A percentile compares a stretch with the other conserved stretches of the same genome.
Conservation (phyloP, 2,113 vertebrate genomes). For the Melanostigma gelatinosum region DNA sequence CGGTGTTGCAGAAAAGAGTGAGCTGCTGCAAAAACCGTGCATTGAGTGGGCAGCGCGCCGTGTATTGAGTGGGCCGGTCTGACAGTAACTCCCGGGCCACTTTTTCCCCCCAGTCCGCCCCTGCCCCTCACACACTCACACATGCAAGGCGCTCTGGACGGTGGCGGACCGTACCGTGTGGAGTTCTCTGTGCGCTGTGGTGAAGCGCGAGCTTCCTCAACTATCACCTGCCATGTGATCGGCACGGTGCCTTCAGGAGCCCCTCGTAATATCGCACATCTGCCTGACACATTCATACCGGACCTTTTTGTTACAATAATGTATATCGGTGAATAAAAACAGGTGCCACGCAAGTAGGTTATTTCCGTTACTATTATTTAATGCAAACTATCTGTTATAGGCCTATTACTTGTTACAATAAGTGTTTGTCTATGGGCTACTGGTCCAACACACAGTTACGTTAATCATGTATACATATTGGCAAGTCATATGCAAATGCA, state of each 20-base stretch:
- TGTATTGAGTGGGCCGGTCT: no score
- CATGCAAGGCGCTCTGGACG: neutral
- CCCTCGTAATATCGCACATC: slow-evolving; percentile 9
- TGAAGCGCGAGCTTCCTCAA: slow-evolving; percentile 29
- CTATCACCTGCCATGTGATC: slow-evolving; percentile 71
- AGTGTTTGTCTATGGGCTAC: no score
- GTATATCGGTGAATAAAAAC: neutral
- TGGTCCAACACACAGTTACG: neutral
- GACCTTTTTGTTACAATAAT: neutral
- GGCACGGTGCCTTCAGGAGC: slow-evolving; percentile 57
- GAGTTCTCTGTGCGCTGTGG: neutral
- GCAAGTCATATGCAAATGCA: neutral
- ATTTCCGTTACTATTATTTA: neutral
- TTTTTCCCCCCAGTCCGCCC: no score
- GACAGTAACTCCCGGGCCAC: no score
- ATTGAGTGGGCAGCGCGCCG: no score
- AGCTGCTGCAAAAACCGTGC: no score
- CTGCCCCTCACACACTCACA: slow-evolving; percentile 11
- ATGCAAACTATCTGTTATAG: neutral
- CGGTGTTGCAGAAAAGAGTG: no score
- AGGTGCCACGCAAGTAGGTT: no score
- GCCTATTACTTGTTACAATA: neutral
- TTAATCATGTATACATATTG: neutral
- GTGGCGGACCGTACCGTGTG: neutral
- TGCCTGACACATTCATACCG: no score